A percentile compares a stretch with the other conserved stretches of the same genome.
These are phyloP conservation scores for Elgaria multicarinata DNA, from an alignment of 2,113 vertebrate genomes.

Conservation along the genomic window DNA sequence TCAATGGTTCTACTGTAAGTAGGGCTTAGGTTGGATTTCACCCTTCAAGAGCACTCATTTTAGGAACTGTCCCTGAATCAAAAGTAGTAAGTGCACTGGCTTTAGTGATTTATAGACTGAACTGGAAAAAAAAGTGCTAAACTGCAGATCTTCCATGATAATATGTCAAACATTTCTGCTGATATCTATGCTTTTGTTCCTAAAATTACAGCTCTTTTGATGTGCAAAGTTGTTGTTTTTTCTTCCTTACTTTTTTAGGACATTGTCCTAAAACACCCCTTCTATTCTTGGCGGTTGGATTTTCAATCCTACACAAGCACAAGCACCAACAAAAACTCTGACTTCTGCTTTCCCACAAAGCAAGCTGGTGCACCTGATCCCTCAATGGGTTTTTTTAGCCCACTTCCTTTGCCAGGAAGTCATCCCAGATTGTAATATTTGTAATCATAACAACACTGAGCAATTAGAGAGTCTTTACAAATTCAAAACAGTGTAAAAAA, in stretches of 20 bases:
- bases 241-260: background rate
- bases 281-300: background rate
- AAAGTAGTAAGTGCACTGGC: background rate
- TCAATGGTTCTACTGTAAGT: too few species aligned
- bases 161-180: conserved; percentile 24
- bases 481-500: conserved; percentile 54
- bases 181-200: conserved; percentile 11
- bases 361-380: fast-evolving
- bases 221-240: background rate
- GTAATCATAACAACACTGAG: conserved; percentile 47
- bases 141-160: background rate
- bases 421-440: background rate
- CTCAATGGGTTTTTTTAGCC: background rate
- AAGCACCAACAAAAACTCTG: conserved; percentile 29
- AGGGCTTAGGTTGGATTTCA: too few species aligned
- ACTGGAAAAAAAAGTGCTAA: conserved; percentile 5
- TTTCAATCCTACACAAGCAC: background rate
- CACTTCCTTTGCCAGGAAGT: conserved; percentile 51
- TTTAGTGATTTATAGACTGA: background rate
- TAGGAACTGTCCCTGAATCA: background rate
- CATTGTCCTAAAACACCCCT: background rate
- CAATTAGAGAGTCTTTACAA: conserved; percentile 48
- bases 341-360: conserved; percentile 30
- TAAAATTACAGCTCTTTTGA: conserved; percentile 25
- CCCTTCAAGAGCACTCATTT: background rate